Conservation (phyloP, 64 coral and sea anemone species). For the Astreopora myriophthalma region DNA sequence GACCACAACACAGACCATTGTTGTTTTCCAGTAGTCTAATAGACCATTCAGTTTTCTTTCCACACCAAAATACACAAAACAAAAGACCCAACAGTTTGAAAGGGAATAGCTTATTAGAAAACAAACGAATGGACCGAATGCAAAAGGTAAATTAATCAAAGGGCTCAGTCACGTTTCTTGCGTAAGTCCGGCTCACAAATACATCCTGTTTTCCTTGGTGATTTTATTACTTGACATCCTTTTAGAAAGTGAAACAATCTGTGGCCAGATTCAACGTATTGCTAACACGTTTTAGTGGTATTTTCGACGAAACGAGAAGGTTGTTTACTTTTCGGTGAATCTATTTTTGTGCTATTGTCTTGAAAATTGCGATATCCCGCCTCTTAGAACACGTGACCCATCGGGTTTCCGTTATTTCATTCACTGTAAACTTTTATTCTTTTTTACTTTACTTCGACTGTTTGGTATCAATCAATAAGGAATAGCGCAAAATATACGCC, state of each 20-base stretch:
- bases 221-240: no score
- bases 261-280: not conserved
- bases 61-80: not conserved
- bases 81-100: not conserved
- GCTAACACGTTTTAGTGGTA: not conserved
- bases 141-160: no score
- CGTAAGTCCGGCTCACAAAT: not conserved
- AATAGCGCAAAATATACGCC: not conserved
- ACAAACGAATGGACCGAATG: not conserved
- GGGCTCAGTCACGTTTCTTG: not conserved
- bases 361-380: not conserved
- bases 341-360: not conserved
- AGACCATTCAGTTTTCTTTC: not conserved
- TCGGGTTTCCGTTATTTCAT: not conserved
- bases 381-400: not conserved
- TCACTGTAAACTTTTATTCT: no score
- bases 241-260: no score
- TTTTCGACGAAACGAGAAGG: no score
- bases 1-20: no score
- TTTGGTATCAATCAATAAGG: not conserved
- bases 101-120: not conserved
- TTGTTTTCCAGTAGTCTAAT: no score
- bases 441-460: no score
- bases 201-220: not conserved
- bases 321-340: not conserved